A percentile compares a stretch with the other conserved stretches of the same genome.
These are phyloP conservation scores for Dryomyza anilis DNA, from an alignment of 2,888 invertebrate species.

Conservation along the genomic window DNA sequence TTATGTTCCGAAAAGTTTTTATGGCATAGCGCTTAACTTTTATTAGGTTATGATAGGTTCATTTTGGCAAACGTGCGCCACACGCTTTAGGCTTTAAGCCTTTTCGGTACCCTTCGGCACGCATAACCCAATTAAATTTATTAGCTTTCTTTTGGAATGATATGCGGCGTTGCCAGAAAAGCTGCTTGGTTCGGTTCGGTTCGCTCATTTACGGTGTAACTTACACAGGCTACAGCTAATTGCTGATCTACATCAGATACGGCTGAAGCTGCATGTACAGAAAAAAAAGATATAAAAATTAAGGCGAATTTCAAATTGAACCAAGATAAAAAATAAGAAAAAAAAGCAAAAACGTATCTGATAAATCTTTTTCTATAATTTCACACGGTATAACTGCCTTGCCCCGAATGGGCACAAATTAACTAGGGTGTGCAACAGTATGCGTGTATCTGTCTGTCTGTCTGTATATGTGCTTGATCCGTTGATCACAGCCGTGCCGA, in stretches of 20 bases:
- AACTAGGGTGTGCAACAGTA: not conserved
- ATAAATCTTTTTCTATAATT: constrained; percentile 16
- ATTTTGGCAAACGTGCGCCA: too few species aligned
- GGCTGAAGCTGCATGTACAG: not conserved
- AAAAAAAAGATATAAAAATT: not conserved
- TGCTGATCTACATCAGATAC: constrained; percentile 15
- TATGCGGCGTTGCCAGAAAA: not conserved
- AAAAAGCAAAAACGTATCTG: constrained; percentile 12
- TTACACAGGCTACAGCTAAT: constrained; percentile 19
- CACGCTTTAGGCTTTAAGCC: too few species aligned
- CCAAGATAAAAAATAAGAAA: not conserved
- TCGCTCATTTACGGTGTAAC: not conserved
- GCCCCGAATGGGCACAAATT: constrained; percentile 13
- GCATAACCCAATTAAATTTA: too few species aligned
- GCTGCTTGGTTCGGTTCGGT: not conserved
- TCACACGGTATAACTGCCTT: constrained; percentile 18
- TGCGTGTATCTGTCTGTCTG: not conserved
- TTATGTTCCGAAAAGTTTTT: too few species aligned
- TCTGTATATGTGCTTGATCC: constrained; percentile 10
- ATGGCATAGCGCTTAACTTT: too few species aligned
- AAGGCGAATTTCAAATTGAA: not conserved
- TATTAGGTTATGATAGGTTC: too few species aligned
- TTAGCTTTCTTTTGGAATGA: not conserved
- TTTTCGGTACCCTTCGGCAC: too few species aligned
- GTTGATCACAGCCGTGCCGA: constrained; percentile 1